phyloP scores from a whole-genome alignment of 1,140 invertebrate genomes.

The Solenopsis fugax region DNA sequence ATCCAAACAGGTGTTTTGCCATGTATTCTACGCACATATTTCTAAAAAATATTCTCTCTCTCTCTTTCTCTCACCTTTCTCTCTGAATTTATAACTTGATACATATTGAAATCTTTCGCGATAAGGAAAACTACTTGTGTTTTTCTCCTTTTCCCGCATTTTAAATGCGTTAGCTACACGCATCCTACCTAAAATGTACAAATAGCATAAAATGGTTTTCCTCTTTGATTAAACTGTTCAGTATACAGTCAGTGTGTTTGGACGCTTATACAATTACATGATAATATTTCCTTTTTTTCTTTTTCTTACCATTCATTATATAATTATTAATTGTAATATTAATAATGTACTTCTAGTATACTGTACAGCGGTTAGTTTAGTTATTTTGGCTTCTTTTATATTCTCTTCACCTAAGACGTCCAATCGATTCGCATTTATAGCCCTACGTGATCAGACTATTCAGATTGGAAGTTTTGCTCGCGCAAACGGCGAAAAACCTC shows the following conservation, averaged over 20 bases:
- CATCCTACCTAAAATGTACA: constrained; percentile 69
- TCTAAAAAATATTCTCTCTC: constrained; percentile 61
- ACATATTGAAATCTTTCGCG: constrained; percentile 29
- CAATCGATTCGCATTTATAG: constrained; percentile 64
- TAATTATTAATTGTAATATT: constrained; percentile 82
- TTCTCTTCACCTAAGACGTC: constrained; percentile 69
- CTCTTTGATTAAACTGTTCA: constrained; percentile 72
- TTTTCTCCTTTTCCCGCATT: not conserved
- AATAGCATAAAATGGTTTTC: constrained; percentile 72
- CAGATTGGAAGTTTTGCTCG: constrained; percentile 48
- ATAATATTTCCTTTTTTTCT: constrained; percentile 68
- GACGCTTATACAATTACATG: constrained; percentile 62
- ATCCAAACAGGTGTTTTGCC: constrained; percentile 54
- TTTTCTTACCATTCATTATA: constrained; percentile 78
- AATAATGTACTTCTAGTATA: constrained; percentile 84
- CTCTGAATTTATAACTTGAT: constrained; percentile 32
- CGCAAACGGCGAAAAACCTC: constrained; percentile 38
- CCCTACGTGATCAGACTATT: constrained; percentile 50
- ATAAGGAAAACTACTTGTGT: constrained; percentile 39
- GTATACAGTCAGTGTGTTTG: constrained; percentile 64
- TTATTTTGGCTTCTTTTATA: constrained; percentile 81
- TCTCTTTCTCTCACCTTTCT: constrained; percentile 20
- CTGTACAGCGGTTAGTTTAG: constrained; percentile 85
- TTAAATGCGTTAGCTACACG: constrained; percentile 41
- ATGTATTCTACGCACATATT: constrained; percentile 35